phyloP scores from a whole-genome alignment of 2,888 invertebrate genomes.

The Drosophila nigricruria region DNA sequence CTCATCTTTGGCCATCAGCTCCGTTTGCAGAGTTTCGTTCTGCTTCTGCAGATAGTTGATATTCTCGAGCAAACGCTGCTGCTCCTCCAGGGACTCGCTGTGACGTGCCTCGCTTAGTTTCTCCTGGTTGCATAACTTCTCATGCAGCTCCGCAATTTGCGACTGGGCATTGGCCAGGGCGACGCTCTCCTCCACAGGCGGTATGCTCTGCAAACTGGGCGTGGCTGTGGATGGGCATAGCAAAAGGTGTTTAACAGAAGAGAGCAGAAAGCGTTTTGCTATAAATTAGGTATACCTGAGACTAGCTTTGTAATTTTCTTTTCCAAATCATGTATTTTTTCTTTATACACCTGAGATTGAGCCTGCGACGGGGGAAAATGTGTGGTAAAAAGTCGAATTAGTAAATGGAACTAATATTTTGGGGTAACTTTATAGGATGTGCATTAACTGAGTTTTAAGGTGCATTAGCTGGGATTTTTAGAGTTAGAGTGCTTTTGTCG shows the following conservation, averaged over 20 bases:
- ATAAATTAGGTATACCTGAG: constrained; percentile 61
- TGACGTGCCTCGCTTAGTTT: constrained; percentile 55
- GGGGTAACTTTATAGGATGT: background rate
- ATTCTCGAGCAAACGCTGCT: constrained; percentile 73
- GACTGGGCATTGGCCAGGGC: constrained; percentile 51
- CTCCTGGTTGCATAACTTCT: constrained; percentile 54
- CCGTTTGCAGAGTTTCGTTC: constrained; percentile 76
- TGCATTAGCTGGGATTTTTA: background rate
- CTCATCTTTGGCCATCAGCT: constrained; percentile 80
- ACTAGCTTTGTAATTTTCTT: constrained; percentile 74
- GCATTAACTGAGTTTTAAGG: constrained; percentile 19
- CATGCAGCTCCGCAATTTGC: constrained; percentile 55
- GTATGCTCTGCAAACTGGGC: constrained; percentile 64
- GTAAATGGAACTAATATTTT: background rate
- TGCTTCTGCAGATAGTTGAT: constrained; percentile 75
- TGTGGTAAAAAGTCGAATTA: background rate
- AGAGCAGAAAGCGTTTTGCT: background rate
- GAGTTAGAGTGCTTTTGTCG: background rate
- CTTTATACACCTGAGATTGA: constrained; percentile 84
- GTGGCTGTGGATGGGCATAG: constrained; percentile 48
- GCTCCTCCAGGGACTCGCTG: constrained; percentile 66
- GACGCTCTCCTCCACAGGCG: constrained; percentile 41
- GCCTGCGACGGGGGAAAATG: constrained; percentile 67
- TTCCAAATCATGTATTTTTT: constrained; percentile 83
- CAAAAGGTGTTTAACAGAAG: background rate